Conservation (phyloP, 2,797 vertebrate species). For the Lithobates pipiens region DNA sequence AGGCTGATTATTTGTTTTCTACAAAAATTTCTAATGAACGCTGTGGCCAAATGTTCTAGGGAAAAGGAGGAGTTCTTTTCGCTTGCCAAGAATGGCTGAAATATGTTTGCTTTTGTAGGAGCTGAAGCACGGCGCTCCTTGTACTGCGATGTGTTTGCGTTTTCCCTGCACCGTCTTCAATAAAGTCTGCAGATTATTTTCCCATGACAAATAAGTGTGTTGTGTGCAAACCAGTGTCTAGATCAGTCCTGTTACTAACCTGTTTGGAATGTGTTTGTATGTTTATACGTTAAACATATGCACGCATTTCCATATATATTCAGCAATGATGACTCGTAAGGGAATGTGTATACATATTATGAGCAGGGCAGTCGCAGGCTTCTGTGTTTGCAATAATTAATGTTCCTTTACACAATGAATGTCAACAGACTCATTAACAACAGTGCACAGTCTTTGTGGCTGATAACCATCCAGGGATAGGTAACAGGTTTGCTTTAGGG, state of each 20-base stretch:
- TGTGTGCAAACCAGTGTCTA: background rate
- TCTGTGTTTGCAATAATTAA: no score
- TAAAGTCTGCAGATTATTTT: background rate
- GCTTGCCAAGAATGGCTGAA: background rate
- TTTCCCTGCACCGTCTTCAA: background rate
- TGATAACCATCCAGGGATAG: no score
- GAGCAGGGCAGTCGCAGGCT: no score
- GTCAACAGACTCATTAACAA: no score
- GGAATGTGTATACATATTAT: no score
- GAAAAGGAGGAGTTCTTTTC: background rate
- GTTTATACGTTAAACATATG: no score
- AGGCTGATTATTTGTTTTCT: background rate
- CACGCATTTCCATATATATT: no score
- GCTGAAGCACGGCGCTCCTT: background rate
- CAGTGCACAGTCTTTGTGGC: no score
- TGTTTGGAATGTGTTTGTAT: background rate
- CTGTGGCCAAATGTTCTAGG: background rate
- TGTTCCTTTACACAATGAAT: no score
- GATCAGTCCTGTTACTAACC: background rate
- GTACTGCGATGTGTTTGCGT: background rate
- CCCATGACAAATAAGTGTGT: background rate
- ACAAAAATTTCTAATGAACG: background rate
- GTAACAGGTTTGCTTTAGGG: no score
- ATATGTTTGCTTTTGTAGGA: background rate
- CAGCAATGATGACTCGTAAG: no score